Evolutionary conservation across 2,888 invertebrate species (phyloP).

Genomic region (Drosophila quinaria): DNA sequence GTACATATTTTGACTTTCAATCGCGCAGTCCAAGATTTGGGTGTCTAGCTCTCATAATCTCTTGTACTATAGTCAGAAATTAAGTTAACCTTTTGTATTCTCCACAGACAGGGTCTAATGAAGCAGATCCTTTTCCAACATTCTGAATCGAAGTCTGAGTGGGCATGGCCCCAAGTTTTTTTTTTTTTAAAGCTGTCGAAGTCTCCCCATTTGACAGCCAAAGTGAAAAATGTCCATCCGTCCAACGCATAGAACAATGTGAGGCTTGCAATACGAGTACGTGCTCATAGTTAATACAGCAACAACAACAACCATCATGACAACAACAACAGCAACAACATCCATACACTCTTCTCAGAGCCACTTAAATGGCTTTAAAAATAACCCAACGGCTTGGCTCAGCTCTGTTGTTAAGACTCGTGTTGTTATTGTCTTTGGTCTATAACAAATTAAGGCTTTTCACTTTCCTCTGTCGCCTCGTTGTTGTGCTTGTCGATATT

Average conservation of each 20-base stretch:
- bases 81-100: neutral
- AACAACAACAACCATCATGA: constrained; percentile 9
- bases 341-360: constrained; percentile 12
- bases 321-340: constrained; percentile 8
- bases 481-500: constrained; percentile 35
- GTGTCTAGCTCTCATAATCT: too few species aligned
- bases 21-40: too few species aligned
- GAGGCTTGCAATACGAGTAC: constrained; percentile 42
- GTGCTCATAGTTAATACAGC: constrained; percentile 48
- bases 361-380: constrained; percentile 79
- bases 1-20: too few species aligned
- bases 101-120: neutral
- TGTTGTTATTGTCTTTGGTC: constrained; percentile 46
- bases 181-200: constrained; percentile 81
- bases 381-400: constrained; percentile 49
- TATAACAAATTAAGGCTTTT: constrained; percentile 82
- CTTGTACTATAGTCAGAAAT: too few species aligned
- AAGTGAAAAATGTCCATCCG: constrained; percentile 75
- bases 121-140: constrained; percentile 25
- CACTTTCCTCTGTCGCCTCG: constrained; percentile 70
- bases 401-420: constrained; percentile 15
- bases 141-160: constrained; percentile 40
- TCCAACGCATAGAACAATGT: constrained; percentile 60
- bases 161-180: constrained; percentile 54
- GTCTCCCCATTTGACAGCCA: constrained; percentile 77